Conservation (phyloP, 2,888 invertebrate species). For the Athalia circularis region DNA sequence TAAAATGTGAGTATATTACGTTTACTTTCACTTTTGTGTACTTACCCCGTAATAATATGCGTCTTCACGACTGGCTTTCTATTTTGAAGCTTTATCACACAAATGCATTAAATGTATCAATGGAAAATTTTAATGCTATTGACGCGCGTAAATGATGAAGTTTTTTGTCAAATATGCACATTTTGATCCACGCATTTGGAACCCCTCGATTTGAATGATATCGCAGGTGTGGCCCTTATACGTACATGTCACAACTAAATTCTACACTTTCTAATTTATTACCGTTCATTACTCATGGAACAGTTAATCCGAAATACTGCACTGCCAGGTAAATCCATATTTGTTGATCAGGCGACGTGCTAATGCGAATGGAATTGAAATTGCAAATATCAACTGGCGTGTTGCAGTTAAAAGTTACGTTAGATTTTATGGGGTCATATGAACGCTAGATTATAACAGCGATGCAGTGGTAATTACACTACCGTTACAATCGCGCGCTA, state of each 20-base stretch:
- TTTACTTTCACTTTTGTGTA: slow-evolving; percentile 35
- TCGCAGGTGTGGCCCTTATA: not conserved
- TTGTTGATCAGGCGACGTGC: no score
- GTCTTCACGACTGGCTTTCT: slow-evolving; percentile 23
- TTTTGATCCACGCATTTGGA: not conserved
- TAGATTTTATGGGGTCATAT: not conserved
- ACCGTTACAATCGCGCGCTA: slow-evolving; percentile 11
- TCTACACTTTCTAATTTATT: not conserved
- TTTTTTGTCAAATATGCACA: not conserved
- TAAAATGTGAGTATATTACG: slow-evolving; percentile 13
- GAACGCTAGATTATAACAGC: not conserved
- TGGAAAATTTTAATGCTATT: not conserved
- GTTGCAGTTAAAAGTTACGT: not conserved
- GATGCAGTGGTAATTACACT: slow-evolving; percentile 6
- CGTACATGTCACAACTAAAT: no score
- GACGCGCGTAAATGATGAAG: not conserved
- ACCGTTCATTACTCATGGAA: not conserved
- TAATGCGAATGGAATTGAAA: no score
- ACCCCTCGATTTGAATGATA: not conserved
- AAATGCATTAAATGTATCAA: not conserved
- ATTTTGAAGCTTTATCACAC: slow-evolving; percentile 7
- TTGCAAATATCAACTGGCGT: no score
- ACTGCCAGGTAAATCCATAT: no score
- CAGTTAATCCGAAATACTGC: no score
- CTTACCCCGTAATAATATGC: slow-evolving; percentile 9